A percentile compares a stretch with the other conserved stretches of the same genome.
These are phyloP conservation scores for Dendrolimus pini DNA, from an alignment of 2,888 invertebrate species.

Conservation along the genomic window DNA sequence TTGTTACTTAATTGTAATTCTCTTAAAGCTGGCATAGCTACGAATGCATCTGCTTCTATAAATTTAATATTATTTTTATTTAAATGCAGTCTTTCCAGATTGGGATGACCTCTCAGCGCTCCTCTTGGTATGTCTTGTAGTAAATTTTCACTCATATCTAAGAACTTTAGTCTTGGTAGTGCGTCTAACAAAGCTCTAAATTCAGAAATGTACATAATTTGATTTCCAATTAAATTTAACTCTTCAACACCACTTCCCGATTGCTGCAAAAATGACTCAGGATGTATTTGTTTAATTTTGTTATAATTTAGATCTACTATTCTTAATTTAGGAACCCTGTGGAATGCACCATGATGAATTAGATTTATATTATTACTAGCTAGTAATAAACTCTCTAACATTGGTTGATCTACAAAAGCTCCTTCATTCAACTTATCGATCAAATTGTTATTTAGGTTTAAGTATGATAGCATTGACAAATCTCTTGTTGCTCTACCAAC, in stretches of 20 bases:
- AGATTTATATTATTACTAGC: slow-evolving; percentile 85
- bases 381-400: slow-evolving; percentile 80
- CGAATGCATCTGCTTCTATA: slow-evolving; percentile 87
- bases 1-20: slow-evolving; percentile 90
- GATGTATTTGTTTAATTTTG: slow-evolving; percentile 84
- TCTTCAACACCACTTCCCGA: slow-evolving; percentile 86
- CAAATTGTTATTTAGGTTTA: slow-evolving; percentile 83
- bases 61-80: slow-evolving; percentile 86
- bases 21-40: slow-evolving; percentile 88
- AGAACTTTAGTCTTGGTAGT: slow-evolving; percentile 84
- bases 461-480: slow-evolving; percentile 81
- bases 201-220: slow-evolving; percentile 85
- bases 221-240: slow-evolving; percentile 84
- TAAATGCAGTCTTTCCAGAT: slow-evolving; percentile 86
- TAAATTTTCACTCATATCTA: slow-evolving; percentile 88
- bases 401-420: slow-evolving; percentile 86
- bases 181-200: slow-evolving; percentile 85
- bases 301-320: slow-evolving; percentile 87
- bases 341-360: slow-evolving; percentile 87
- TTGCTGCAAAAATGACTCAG: slow-evolving; percentile 87
- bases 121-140: slow-evolving; percentile 87
- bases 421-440: slow-evolving; percentile 85
- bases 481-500: slow-evolving; percentile 87
- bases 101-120: slow-evolving; percentile 86
- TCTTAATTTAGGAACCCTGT: slow-evolving; percentile 84